These are phyloP conservation scores for Periplaneta americana DNA, from an alignment of 1,140 invertebrate genomes.

Conservation along the genomic window DNA sequence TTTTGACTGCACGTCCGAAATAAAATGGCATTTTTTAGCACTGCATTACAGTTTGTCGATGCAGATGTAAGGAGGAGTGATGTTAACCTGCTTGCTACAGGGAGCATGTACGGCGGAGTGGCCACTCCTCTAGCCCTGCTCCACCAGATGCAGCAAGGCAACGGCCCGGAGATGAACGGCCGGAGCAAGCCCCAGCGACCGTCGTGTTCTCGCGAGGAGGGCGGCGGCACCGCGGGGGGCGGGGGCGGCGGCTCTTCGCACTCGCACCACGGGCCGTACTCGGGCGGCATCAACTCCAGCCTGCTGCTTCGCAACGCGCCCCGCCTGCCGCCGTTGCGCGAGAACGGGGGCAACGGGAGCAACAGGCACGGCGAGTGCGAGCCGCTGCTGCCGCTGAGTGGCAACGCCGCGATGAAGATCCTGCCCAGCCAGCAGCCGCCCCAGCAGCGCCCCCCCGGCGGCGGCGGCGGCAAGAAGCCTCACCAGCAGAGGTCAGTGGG, in stretches of 20 bases:
- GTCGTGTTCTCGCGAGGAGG: not conserved
- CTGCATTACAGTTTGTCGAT: too few species aligned
- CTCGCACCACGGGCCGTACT: conserved; percentile 31
- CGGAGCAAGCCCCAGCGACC: conserved; percentile 25
- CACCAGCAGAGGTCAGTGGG: not conserved
- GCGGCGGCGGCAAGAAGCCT: not conserved
- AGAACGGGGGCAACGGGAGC: conserved; percentile 29
- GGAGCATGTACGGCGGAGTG: conserved; percentile 57
- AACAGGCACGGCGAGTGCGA: conserved; percentile 54
- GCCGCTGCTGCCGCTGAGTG: conserved; percentile 49
- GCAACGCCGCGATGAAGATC: conserved; percentile 9
- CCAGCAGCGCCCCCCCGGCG: not conserved
- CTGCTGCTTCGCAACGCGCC: conserved; percentile 31
- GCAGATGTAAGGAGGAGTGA: too few species aligned
- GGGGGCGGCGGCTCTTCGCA: conserved; percentile 26
- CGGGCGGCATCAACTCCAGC: conserved; percentile 32
- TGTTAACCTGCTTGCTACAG: too few species aligned
- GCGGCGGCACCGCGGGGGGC: conserved; percentile 24
- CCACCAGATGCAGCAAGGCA: conserved; percentile 44
- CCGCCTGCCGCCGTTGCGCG: conserved; percentile 38
- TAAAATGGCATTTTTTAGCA: too few species aligned
- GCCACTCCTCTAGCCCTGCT: conserved; percentile 61
- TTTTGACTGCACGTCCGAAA: too few species aligned
- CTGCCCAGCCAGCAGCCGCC: conserved; percentile 5
- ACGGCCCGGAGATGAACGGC: conserved; percentile 1